Evolutionary conservation across 1,140 invertebrate genomes (phyloP), one percentile per base, ranked within the genome.

Genomic region (Nasonia giraulti): DNA sequence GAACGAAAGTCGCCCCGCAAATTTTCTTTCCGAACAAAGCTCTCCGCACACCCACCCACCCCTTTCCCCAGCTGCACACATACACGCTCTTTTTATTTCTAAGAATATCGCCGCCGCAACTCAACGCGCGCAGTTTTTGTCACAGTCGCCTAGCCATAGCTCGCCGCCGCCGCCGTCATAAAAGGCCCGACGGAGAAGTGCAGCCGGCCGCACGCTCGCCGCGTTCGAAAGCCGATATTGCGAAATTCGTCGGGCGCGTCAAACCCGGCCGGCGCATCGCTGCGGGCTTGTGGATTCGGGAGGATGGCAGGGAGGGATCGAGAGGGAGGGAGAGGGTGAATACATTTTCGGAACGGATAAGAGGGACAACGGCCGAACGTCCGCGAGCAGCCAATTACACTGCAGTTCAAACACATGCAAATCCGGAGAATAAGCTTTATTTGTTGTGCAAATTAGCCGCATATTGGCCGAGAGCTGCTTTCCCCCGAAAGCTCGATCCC

Each of bases 391-490:
- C 91, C 92, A 93, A 93, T 93, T 93, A 93, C 91, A 93, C 90
- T 90, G 90, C 89, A 92, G 92, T 93, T 93, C 92, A 93, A 93
- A 93, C 92, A 92, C 91, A 93, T 93, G 92, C 92, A 93, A 93
- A 93, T 93, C 92, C 89, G 87, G 87, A 90, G 92, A 92, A 92
- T 92, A 92, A 93, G 92, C 91, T 93, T 93, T 93, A 93, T 93
- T 93, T 93, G 92, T 93, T 93, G 92, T 93, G 92, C 92, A 93
- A 93, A 93, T 92, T 92, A 92, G 91, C 90, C 90, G 90, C 90
- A 93, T 93, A 93, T 93, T 93, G 92, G 90, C 20, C 23, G 76
- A 62, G 77, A 78, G 74, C 82, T 78, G 82, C 55, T 78, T 78
- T 78, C 47, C 76, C 44, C 31, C 74, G 27, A 44, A 75, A 75